Conservation (phyloP, 2,888 invertebrate genomes). For the Ennomos fuscantarius region DNA sequence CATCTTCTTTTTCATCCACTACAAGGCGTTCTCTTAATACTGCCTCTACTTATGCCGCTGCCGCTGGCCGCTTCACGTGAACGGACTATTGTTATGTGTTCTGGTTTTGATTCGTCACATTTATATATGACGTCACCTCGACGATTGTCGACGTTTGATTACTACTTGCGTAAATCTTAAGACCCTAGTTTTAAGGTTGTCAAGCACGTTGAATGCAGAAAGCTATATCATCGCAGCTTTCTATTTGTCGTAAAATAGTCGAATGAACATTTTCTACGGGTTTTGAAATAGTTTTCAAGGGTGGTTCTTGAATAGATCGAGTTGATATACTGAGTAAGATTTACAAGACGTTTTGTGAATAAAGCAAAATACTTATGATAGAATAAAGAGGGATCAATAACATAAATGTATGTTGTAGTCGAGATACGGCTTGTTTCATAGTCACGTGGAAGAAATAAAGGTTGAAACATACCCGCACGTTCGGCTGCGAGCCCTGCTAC, state of each 20-base stretch:
- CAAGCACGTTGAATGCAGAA: slow-evolving; percentile 43
- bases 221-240: slow-evolving; percentile 63
- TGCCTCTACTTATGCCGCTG: slow-evolving; percentile 55
- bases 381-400: slow-evolving; percentile 77
- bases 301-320: slow-evolving; percentile 53
- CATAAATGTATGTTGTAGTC: slow-evolving; percentile 52
- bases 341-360: slow-evolving; percentile 56
- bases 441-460: slow-evolving; percentile 13
- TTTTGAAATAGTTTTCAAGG: slow-evolving; percentile 77
- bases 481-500: too few relatives aligned
- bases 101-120: slow-evolving; percentile 59
- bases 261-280: slow-evolving; percentile 69
- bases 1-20: slow-evolving; percentile 97
- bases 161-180: slow-evolving; percentile 60
- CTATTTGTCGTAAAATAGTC: slow-evolving; percentile 48
- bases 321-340: slow-evolving; percentile 57
- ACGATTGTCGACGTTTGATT: slow-evolving; percentile 64
- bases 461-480: too few relatives aligned
- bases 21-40: slow-evolving; percentile 92
- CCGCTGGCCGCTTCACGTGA: slow-evolving; percentile 64
- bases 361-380: slow-evolving; percentile 68
- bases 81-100: slow-evolving; percentile 61
- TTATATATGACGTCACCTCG: slow-evolving; percentile 59
- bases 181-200: slow-evolving; percentile 54
- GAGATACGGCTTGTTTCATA: slow-evolving; percentile 18